phyloP scores from a whole-genome alignment of 2,113 vertebrate genomes.

The Oxyura jamaicensis region DNA sequence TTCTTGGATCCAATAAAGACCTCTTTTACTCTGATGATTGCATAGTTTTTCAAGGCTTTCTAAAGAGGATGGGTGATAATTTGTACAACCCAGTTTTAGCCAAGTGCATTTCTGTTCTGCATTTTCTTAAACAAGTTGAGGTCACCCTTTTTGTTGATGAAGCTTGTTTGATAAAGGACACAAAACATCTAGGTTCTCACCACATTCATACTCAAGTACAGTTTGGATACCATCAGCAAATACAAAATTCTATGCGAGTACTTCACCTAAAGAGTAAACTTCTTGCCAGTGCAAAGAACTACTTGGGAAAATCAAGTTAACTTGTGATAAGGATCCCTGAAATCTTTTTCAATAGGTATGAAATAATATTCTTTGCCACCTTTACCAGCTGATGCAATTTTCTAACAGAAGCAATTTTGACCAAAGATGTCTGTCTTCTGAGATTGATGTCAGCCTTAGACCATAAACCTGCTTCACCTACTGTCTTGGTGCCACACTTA shows the following conservation, averaged over 20 bases:
- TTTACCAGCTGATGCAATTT: not conserved
- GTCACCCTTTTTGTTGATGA: not conserved
- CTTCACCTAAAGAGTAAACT: not conserved
- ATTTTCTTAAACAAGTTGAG: not conserved
- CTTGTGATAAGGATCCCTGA: not conserved
- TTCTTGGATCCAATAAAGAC: not conserved
- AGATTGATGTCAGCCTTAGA: slow-evolving; percentile 15
- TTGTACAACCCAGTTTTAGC: not conserved
- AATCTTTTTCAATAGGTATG: not conserved
- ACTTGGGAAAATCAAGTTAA: not conserved
- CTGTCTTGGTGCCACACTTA: slow-evolving; percentile 3
- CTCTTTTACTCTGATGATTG: not conserved
- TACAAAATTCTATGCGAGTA: not conserved
- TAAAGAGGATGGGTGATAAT: not conserved
- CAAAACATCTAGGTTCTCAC: not conserved
- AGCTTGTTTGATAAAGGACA: not conserved
- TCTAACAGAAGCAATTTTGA: not conserved
- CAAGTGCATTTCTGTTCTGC: not conserved
- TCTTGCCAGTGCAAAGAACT: not conserved
- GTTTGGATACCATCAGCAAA: not conserved
- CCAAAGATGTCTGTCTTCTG: not conserved
- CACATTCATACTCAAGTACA: not conserved
- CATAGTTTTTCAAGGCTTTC: not conserved
- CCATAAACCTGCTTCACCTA: not conserved
- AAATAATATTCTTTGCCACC: not conserved